Conservation (phyloP, 2,113 vertebrate genomes). For the Tragelaphus buxtoni region DNA sequence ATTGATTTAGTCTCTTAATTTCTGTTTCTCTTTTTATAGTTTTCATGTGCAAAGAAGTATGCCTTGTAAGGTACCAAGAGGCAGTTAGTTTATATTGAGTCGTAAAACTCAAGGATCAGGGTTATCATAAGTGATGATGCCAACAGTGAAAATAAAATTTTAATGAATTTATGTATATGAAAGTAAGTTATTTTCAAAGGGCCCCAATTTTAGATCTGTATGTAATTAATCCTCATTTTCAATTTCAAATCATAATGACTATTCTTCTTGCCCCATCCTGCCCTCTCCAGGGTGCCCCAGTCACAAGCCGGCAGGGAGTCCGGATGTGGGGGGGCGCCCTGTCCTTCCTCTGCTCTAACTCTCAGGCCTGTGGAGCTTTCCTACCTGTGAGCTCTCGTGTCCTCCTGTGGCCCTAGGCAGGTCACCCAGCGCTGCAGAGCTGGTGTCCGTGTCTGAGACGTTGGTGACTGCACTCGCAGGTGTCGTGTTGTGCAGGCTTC, state of each 20-base stretch:
- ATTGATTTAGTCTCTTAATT: not conserved
- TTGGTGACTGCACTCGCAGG: accelerated
- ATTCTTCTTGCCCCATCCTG: not conserved
- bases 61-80: not conserved
- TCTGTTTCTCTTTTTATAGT: not conserved
- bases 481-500: accelerated
- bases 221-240: not conserved
- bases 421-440: accelerated
- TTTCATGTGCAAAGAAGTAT: not conserved
- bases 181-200: not conserved
- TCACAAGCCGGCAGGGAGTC: too few species aligned
- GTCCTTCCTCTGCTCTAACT: accelerated
- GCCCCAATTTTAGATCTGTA: not conserved
- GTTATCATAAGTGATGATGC: not conserved
- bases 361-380: accelerated
- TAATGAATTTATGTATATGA: not conserved
- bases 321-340: accelerated
- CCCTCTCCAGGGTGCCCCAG: accelerated
- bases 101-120: not conserved
- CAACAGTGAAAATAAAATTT: not conserved
- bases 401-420: accelerated
- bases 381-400: accelerated
- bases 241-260: accelerated
- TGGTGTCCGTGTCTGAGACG: accelerated
- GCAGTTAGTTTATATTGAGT: not conserved